phyloP scores from a whole-genome alignment of 2,113 vertebrate genomes.

The Mixornis gularis region DNA sequence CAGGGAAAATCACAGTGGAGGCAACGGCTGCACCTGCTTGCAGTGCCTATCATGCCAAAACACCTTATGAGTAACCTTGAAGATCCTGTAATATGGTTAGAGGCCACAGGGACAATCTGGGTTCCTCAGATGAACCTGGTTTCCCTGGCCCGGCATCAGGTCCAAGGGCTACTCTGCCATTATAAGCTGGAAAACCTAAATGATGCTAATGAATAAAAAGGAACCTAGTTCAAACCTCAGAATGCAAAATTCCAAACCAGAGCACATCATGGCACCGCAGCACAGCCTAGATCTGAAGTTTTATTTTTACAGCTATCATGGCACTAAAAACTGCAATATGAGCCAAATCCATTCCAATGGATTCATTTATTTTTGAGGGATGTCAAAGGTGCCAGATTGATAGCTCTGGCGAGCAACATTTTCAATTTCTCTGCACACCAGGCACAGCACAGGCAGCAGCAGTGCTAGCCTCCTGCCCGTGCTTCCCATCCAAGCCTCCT shows the following conservation, averaged over 20 bases:
- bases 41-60: conserved; percentile 38
- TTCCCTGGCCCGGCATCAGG: background rate
- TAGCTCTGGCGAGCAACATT: conserved; percentile 41
- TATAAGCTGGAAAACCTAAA: background rate
- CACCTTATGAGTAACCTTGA: conserved; percentile 43
- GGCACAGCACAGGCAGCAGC: conserved; percentile 27
- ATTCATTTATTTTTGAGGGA: conserved; percentile 51
- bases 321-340: background rate
- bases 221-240: background rate
- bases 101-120: conserved; percentile 51
- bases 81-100: conserved; percentile 10
- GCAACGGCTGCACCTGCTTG: conserved; percentile 55
- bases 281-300: background rate
- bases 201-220: background rate
- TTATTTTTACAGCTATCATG: conserved; percentile 26
- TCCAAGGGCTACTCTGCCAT: background rate
- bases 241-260: background rate
- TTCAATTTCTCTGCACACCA: conserved; percentile 57
- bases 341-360: conserved; percentile 25
- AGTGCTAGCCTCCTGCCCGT: conserved; percentile 31
- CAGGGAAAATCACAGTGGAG: conserved; percentile 57
- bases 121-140: conserved; percentile 12
- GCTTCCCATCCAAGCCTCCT: conserved; percentile 24
- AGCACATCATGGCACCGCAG: background rate
- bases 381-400: conserved; percentile 60